phyloP scores from a whole-genome alignment of 2,888 invertebrate species.

The Phoronis australis region DNA sequence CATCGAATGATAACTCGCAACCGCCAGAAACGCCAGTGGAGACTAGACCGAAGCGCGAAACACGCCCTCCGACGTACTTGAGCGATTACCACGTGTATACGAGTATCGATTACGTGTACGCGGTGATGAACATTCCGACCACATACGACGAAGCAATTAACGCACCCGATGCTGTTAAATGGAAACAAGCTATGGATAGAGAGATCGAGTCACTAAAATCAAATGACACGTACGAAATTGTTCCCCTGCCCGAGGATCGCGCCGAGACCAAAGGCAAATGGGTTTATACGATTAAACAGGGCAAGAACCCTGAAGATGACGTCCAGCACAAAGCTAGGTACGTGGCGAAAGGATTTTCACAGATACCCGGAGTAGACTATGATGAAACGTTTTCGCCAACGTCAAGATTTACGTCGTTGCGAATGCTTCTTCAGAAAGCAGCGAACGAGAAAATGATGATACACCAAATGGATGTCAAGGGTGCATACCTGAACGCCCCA shows the following conservation, averaged over 20 bases:
- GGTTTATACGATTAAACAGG: slow-evolving; percentile 17
- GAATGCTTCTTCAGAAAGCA: slow-evolving; percentile 16
- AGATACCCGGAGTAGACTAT: slow-evolving; percentile 17
- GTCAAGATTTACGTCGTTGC: slow-evolving; percentile 13
- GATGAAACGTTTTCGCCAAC: slow-evolving; percentile 22
- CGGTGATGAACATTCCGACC: too few species aligned
- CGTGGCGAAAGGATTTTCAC: slow-evolving; percentile 19
- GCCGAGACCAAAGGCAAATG: slow-evolving; percentile 12
- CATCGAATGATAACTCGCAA: too few species aligned
- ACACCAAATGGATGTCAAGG: slow-evolving; percentile 19
- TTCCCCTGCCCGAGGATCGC: slow-evolving; percentile 12
- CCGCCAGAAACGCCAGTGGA: too few species aligned
- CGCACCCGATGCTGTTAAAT: slow-evolving; percentile 8
- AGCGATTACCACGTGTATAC: too few species aligned
- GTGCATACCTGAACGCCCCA: slow-evolving; percentile 16
- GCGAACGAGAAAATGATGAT: slow-evolving; percentile 12
- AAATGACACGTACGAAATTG: slow-evolving; percentile 16
- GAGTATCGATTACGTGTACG: too few species aligned
- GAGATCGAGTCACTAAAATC: slow-evolving; percentile 16
- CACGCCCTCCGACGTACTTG: too few species aligned
- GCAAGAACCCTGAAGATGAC: slow-evolving; percentile 8
- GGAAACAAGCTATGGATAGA: slow-evolving; percentile 12
- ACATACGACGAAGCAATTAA: slow-evolving; percentile 12
- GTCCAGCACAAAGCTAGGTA: slow-evolving; percentile 15
- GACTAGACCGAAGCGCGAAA: too few species aligned